Base-by-base conservation (phyloP, 2,797 vertebrate species). In the Gymnoscopelus braueri region DNA sequence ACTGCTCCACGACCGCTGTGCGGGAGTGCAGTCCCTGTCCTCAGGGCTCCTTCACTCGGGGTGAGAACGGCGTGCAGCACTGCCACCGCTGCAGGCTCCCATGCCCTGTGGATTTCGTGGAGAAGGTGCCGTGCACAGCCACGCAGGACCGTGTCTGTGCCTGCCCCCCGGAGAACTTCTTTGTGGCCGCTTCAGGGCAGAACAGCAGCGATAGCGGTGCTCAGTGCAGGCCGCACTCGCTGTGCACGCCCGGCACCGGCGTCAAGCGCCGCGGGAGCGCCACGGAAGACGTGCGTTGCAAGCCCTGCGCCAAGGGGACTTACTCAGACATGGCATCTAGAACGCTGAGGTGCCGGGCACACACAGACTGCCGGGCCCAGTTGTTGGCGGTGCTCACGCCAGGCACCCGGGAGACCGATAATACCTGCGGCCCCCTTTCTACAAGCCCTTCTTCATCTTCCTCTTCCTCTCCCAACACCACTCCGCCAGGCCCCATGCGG, bases 21-120 rank as follows among this genome's bases (percentile, higher is more conserved):
- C 93, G 98, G 32, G 95, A 97, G 84, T 99, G 98, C 88, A 95
- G 91, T 80, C 91, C 92, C 14, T 99, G 98, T 67, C 93, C 93
- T 0, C 74, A 77, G 0, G 95, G 94, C 63, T 95, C 95, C 52
- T 99, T 96, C 81, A 98, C 97, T 0, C 93, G 94, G 61, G 94
- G 96, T 0, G 97, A 98, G 86, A 99, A 97, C 0, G 97, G 97
- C 15, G 93, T 96, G 39, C 93, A 95, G 88, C 95, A 93, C 66
- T 99, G 98, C 89, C 97, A 97, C 78, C 88, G 62, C 50, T 99
- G 98, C 81, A 93, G 86, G 65, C 86, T 85, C 57, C 93, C 89
- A 0, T 99, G 98, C 64, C 85, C 93, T 2, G 71, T 79, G 2
- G 94, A 93, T 51, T 93, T 96, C 70, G 44, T 95, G 0, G 95